Evolutionary conservation across 2,888 invertebrate species (phyloP).

Genomic region (Erebia epiphron): DNA sequence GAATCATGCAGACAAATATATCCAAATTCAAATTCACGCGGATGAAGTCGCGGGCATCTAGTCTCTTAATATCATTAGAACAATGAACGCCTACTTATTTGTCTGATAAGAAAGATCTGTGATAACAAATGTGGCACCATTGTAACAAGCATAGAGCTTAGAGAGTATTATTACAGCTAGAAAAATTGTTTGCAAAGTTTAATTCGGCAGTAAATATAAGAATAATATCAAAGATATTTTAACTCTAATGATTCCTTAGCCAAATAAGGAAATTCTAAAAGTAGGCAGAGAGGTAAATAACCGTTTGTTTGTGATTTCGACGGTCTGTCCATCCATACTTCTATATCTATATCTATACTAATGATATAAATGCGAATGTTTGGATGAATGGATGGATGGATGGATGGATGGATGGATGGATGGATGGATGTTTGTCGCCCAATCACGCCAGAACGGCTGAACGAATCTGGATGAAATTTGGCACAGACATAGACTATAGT

Average conservation of each 20-base stretch:
- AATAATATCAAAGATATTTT: neutral
- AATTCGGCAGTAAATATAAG: neutral
- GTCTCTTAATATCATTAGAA: neutral
- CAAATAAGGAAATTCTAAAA: slow-evolving; percentile 6
- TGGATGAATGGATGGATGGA: too few species aligned
- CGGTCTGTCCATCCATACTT: too few species aligned
- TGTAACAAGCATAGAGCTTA: neutral
- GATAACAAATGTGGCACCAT: neutral
- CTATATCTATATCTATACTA: too few species aligned
- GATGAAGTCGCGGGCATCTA: neutral
- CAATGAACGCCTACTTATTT: neutral
- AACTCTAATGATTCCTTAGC: neutral
- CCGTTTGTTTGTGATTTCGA: neutral
- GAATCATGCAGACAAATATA: too few species aligned
- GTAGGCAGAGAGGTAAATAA: neutral
- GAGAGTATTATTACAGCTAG: neutral
- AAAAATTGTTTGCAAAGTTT: neutral
- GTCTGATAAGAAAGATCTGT: neutral
- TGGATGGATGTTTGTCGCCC: too few species aligned
- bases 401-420: too few species aligned
- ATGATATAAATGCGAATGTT: too few species aligned
- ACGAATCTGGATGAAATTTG: too few species aligned
- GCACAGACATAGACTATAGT: too few species aligned
- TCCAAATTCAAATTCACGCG: too few species aligned
- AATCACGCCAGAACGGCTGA: too few species aligned